These are phyloP conservation scores for Ceyx margarethae DNA, from an alignment of 2,113 vertebrate species.

Conservation along the genomic window DNA sequence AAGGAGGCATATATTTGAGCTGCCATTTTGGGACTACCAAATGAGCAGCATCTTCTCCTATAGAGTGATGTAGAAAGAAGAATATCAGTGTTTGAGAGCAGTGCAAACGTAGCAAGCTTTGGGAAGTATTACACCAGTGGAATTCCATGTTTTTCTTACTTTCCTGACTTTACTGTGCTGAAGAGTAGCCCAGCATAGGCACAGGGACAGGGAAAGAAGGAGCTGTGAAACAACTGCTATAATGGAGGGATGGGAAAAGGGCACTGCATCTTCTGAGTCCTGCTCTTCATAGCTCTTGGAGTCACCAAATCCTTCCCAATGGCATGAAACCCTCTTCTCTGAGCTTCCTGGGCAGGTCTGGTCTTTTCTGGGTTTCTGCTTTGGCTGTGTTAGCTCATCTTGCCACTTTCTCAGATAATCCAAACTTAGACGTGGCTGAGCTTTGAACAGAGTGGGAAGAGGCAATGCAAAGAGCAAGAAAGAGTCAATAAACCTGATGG, in stretches of 20 bases:
- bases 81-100: not conserved
- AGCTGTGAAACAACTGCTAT: not conserved
- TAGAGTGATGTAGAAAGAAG: not conserved
- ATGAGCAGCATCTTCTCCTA: not conserved
- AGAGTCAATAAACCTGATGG: not conserved
- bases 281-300: not conserved
- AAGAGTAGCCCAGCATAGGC: not conserved
- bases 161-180: not conserved
- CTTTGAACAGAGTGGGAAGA: not conserved
- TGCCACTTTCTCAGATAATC: not conserved
- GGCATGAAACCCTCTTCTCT: not conserved
- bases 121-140: not conserved
- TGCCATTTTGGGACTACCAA: not conserved
- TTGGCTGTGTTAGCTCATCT: not conserved
- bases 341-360: not conserved
- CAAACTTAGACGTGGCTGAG: not conserved
- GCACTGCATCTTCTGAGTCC: not conserved
- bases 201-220: not conserved
- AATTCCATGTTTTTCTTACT: not conserved
- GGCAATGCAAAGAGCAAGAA: constrained; percentile 1
- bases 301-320: not conserved
- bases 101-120: not conserved
- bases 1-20: not conserved
- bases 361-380: not conserved
- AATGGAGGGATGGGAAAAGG: not conserved